Conservation (phyloP, 2,113 vertebrate genomes). For the Pipra filicauda region DNA sequence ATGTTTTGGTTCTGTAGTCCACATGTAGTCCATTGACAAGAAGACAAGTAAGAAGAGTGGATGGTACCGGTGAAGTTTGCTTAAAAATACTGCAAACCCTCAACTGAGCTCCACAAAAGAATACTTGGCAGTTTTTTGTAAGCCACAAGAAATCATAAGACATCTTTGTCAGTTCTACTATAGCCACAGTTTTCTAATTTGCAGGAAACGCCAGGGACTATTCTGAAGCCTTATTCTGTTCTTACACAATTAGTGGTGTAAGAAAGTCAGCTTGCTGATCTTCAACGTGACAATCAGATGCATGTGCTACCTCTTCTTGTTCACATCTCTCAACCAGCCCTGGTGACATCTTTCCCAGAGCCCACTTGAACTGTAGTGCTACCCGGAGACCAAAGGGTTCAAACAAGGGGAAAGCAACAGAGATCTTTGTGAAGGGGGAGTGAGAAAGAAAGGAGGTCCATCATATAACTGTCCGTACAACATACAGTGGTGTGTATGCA, state of each 20-base stretch:
- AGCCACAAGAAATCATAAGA: background rate
- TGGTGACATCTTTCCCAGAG: background rate
- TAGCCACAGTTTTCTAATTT: background rate
- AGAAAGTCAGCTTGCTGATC: background rate
- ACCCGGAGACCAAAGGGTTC: background rate
- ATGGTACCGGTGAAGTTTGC: background rate
- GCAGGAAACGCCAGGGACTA: background rate
- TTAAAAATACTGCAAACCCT: background rate
- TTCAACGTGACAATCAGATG: background rate
- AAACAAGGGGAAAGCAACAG: background rate
- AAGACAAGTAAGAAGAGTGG: background rate
- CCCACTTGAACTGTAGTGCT: fast-evolving
- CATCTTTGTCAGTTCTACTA: background rate
- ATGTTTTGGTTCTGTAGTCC: background rate
- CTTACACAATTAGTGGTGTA: background rate
- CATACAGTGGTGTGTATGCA: background rate
- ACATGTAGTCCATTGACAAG: background rate
- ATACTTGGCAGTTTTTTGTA: background rate
- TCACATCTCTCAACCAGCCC: background rate
- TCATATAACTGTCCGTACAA: fast-evolving
- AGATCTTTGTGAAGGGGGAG: background rate
- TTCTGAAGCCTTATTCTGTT: background rate
- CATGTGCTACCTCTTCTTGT: background rate
- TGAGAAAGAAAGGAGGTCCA: background rate
- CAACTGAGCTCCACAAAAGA: background rate